Evolutionary conservation across 2,797 vertebrate species (phyloP), one percentile per base, ranked within the genome.

Genomic region (Silurus aristotelis): DNA sequence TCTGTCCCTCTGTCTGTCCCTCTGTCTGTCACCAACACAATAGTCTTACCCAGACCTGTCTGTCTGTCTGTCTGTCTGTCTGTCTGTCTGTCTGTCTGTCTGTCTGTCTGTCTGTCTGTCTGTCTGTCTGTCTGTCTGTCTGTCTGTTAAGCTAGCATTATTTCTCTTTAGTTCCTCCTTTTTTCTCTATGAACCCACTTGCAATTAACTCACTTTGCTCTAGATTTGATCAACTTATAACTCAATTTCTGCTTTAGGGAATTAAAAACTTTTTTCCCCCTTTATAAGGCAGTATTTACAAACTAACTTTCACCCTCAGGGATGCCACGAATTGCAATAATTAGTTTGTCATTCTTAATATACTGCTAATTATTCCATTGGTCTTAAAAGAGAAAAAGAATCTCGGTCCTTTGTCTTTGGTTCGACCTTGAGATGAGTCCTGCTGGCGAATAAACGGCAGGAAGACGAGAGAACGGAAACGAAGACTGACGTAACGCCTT

Each of bases 361-460:
- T 25, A 58, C 31, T 25, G 48, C 80, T 76, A 82, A 77, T 85
- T 68, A 85, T 9, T 46, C 48, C 22, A 63, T 31, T 31, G 31
- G 31, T 31, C 31, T 31, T 31, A 31, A 31, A 31, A 31, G 31
- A 31, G 31, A 31, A 31, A 31, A 31, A 31, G 31, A 31, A 31
- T 31, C 25, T 15, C 15, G 31, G 20, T 25, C 14, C 43, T 82
- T 80, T 63, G 19, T 84, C 31, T 87, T 83, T 19, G 14, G 15
- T 31, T 72, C 8, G 38, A 75, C 81, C 70, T 66, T 22, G 43
- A 71, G 66, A 82, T 48, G 31, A 55, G 73, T 82, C 66, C 55
- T 27, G 60, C 71, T 68, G 83, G 80, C 58, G 31, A 68, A 75
- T 86, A 76, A 61, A 80, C 72, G 31, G 58, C 83, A 61, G 64